Evolutionary conservation across 2,888 invertebrate genomes (phyloP).

Genomic region (Scrobipalpa atriplicella): DNA sequence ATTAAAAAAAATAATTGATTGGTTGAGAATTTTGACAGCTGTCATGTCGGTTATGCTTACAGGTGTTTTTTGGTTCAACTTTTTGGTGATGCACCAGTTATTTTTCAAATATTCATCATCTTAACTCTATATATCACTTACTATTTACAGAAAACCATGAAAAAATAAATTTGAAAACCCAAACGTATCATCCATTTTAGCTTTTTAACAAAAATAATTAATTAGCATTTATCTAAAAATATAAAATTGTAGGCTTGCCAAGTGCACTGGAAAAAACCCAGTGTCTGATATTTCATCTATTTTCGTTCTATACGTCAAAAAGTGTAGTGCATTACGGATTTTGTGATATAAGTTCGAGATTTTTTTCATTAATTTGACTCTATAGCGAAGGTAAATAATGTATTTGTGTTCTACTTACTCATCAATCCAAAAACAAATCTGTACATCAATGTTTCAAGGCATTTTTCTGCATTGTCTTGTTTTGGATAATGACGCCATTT

Average conservation of each 20-base stretch:
- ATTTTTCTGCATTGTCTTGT: slow-evolving; percentile 64
- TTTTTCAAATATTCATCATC: neutral
- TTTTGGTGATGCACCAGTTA: neutral
- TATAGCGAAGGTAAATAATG: slow-evolving; percentile 59
- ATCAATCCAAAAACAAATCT: slow-evolving; percentile 22
- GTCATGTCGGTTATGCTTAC: neutral
- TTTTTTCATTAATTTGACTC: slow-evolving; percentile 59
- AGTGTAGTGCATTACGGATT: slow-evolving; percentile 65
- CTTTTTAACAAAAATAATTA: neutral
- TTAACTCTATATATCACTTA: neutral
- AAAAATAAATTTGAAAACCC: neutral
- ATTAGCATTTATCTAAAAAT: neutral
- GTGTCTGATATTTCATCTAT: slow-evolving; percentile 33
- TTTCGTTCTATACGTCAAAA: slow-evolving; percentile 74
- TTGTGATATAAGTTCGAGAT: slow-evolving; percentile 62
- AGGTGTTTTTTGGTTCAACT: slow-evolving; percentile 15
- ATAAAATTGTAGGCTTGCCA: neutral
- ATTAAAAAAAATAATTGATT: neutral
- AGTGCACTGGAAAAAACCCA: slow-evolving; percentile 5
- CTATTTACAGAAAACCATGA: neutral
- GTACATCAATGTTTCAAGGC: slow-evolving; percentile 30
- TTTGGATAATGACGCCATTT: slow-evolving; percentile 80
- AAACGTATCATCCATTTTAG: neutral
- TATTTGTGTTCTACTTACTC: slow-evolving; percentile 29
- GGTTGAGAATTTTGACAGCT: slow-evolving; percentile 1